These are phyloP conservation scores for Dicycla oo DNA, from an alignment of 2,888 invertebrate genomes.

Conservation along the genomic window DNA sequence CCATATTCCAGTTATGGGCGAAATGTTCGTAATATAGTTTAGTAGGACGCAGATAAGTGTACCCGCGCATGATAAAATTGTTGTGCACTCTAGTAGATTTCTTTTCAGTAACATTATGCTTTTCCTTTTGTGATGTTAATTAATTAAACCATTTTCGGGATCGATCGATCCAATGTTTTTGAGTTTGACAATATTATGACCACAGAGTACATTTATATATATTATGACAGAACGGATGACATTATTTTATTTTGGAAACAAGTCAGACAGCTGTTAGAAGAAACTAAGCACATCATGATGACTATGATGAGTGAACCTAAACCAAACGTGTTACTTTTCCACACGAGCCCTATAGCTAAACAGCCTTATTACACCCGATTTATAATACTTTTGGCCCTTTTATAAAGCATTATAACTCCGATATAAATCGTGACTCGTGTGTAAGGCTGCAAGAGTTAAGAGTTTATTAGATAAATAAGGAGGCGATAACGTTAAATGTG, in stretches of 20 bases:
- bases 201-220: too few relatives aligned
- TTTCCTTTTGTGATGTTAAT: background rate
- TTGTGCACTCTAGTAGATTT: constrained; percentile 80
- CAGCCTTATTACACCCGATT: too few relatives aligned
- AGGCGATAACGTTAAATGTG: background rate
- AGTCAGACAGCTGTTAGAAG: background rate
- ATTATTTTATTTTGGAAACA: background rate
- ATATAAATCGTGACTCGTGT: too few relatives aligned
- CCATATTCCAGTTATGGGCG: constrained; percentile 84
- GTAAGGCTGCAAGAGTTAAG: too few relatives aligned
- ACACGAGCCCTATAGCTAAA: too few relatives aligned
- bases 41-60: constrained; percentile 78
- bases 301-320: too few relatives aligned
- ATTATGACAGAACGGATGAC: constrained; percentile 6
- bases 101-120: constrained; percentile 80
- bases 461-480: too few relatives aligned
- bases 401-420: too few relatives aligned
- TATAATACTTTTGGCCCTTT: too few relatives aligned
- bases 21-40: constrained; percentile 83
- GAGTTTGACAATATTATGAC: constrained; percentile 22
- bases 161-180: constrained; percentile 49
- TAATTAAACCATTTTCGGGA: constrained; percentile 20
- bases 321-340: too few relatives aligned
- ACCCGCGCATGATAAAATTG: constrained; percentile 77
- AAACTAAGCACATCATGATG: background rate